Evolutionary conservation across 2,888 invertebrate genomes (phyloP).

Genomic region (Pherbina coryleti): DNA sequence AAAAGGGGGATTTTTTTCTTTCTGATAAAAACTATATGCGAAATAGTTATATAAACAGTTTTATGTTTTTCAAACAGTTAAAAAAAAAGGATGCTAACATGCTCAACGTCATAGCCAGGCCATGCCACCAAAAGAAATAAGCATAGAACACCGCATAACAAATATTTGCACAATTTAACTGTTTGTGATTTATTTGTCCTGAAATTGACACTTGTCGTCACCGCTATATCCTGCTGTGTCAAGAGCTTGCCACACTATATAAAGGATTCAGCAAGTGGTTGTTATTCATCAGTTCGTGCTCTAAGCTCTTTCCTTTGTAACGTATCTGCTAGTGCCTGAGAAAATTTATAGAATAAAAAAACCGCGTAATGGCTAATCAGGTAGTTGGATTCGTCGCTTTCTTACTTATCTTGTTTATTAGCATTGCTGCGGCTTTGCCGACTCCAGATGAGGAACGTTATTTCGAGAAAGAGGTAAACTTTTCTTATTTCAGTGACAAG

Average conservation of each 20-base stretch:
- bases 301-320: constrained; percentile 37
- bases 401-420: constrained; percentile 40
- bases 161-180: constrained; percentile 52
- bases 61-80: constrained; percentile 26
- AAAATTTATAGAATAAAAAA: not conserved
- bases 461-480: constrained; percentile 63
- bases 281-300: constrained; percentile 50
- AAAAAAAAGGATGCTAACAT: not conserved
- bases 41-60: constrained; percentile 16
- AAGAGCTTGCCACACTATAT: constrained; percentile 6
- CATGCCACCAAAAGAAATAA: constrained; percentile 29
- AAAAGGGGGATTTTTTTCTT: too few species aligned
- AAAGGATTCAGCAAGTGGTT: constrained; percentile 27
- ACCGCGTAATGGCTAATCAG: constrained; percentile 46
- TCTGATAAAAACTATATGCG: not conserved
- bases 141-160: constrained; percentile 37
- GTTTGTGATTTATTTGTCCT: constrained; percentile 59
- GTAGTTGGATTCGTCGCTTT: constrained; percentile 37
- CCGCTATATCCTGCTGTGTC: constrained; percentile 53
- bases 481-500: not conserved
- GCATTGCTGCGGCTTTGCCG: constrained; percentile 52
- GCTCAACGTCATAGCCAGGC: constrained; percentile 36
- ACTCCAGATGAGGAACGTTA: constrained; percentile 66
- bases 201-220: constrained; percentile 55
- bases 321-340: not conserved